phyloP scores from a whole-genome alignment of 2,888 invertebrate genomes.

The Gymnocheta viridis region DNA sequence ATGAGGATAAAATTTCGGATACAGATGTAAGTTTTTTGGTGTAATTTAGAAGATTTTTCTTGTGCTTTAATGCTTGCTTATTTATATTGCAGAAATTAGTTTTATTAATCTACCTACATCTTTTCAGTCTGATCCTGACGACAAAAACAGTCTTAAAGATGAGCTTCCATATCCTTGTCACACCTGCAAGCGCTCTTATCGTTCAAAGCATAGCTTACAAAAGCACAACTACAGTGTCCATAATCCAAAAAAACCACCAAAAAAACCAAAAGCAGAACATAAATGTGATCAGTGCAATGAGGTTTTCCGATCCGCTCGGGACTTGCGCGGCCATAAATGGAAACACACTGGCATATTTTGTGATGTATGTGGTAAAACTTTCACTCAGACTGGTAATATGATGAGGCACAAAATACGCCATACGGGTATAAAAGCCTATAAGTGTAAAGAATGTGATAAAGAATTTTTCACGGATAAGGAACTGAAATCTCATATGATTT shows the following conservation, averaged over 20 bases:
- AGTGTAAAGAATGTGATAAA: conserved; percentile 77
- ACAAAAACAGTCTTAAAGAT: conserved; percentile 13
- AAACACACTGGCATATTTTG: conserved; percentile 79
- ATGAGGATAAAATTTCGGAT: conserved; percentile 26
- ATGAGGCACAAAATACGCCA: conserved; percentile 78
- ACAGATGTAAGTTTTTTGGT: conserved; percentile 48
- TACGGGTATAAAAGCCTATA: conserved; percentile 79
- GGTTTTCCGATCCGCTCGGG: conserved; percentile 75
- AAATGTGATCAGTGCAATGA: conserved; percentile 76
- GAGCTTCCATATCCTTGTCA: conserved; percentile 75
- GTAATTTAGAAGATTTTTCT: too few species aligned
- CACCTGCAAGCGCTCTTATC: conserved; percentile 75
- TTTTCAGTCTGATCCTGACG: conserved; percentile 48
- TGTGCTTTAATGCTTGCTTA: not conserved
- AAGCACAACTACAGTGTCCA: conserved; percentile 71
- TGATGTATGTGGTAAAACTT: conserved; percentile 78
- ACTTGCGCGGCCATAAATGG: conserved; percentile 76
- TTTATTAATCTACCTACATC: too few species aligned
- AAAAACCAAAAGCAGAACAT: conserved; percentile 68
- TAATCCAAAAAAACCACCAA: conserved; percentile 52
- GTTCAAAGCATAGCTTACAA: conserved; percentile 75
- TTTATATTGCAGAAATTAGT: too few species aligned
- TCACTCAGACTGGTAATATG: conserved; percentile 79
- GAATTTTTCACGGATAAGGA: conserved; percentile 78
- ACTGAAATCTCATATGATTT: conserved; percentile 76